Base-by-base conservation (phyloP, 2,888 invertebrate genomes). In the Toxonevra muliebris region DNA sequence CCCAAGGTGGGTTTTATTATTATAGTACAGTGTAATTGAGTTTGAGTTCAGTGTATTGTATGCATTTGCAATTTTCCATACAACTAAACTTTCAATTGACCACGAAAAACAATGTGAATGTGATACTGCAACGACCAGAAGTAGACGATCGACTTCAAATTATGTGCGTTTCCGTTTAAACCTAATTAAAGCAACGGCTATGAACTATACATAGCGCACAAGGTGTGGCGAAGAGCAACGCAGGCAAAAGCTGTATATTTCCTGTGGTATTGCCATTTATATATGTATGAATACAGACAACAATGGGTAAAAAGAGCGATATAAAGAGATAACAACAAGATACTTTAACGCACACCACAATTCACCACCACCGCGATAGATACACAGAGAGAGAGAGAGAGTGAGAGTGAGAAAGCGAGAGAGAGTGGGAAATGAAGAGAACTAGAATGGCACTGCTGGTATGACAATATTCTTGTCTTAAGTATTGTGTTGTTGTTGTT, bases 141-240 rank as follows among this genome's bases (percentile, higher is more conserved):
- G 61, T 61, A 71, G 66, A 70, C 71, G 68, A 73, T 73, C 71
- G 71, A 71, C 68, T 70, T 65, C 60, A 73, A 73, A 73, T 73
- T 73, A 73, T 71, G 69, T 71, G 69, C 69, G 72, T 72, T 73
- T 73, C 73, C 73, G 73, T 71, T 48, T 73, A 66, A 71, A 73
- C 69, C 69, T 71, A 73, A 73, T 73, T 73, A 73, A 69, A 69
- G 65, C 63, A 65, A 69, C 48, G 30, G 7, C 30, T 30, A 2
- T 30, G 30, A n/a, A 30, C 30, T 2, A 30, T 7, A 30, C 2
- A 30, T 7, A 30, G 30, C 30, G 30, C 30, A 30, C 30, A 30
- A 30, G 30, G 30, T 30, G 30, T 2, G 30, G 30, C 30, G n/a
- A n/a, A n/a, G n/a, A n/a, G n/a, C n/a, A n/a, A n/a, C 7, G 30